These are phyloP conservation scores for Lasioglossum leucozonium DNA, from an alignment of 2,888 invertebrate species.

Conservation along the genomic window DNA sequence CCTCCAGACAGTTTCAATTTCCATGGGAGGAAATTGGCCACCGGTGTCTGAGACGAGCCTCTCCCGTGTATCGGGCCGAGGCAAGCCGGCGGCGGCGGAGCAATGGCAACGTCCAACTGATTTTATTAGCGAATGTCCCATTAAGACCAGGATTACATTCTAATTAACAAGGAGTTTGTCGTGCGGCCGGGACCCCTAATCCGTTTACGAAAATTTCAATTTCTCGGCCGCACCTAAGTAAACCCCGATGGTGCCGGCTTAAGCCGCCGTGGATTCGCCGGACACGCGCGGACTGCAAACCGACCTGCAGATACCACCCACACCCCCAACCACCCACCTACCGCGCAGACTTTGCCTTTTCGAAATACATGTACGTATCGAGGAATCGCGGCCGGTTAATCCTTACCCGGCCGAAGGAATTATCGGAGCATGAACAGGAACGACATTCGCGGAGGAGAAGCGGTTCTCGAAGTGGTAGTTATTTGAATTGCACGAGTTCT, in stretches of 20 bases:
- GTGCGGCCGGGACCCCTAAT: conserved; percentile 77
- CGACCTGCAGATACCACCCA: conserved; percentile 15
- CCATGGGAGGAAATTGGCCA: conserved; percentile 6
- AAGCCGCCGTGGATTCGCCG: conserved; percentile 49
- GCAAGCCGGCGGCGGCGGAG: neutral
- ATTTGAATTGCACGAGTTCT: too few species aligned
- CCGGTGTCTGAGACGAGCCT: neutral
- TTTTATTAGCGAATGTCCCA: conserved; percentile 69
- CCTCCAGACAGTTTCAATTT: conserved; percentile 16
- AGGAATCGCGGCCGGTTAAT: conserved; percentile 52
- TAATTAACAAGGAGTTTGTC: conserved; percentile 81
- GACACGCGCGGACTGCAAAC: conserved; percentile 71
- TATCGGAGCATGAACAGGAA: conserved; percentile 9
- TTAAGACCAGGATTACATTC: conserved; percentile 80
- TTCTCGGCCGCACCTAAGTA: conserved; percentile 81
- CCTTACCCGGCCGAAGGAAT: conserved; percentile 47
- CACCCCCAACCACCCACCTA: neutral
- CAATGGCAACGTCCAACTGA: conserved; percentile 40
- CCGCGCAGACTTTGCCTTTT: conserved; percentile 71
- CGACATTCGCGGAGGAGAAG: neutral
- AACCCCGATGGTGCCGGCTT: conserved; percentile 64
- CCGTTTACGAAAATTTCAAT: conserved; percentile 84
- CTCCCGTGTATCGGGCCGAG: neutral
- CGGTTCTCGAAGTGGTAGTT: neutral
- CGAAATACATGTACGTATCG: conserved; percentile 36